Evolutionary conservation across 2,113 vertebrate genomes (phyloP).

Genomic region (Eolophus roseicapilla): DNA sequence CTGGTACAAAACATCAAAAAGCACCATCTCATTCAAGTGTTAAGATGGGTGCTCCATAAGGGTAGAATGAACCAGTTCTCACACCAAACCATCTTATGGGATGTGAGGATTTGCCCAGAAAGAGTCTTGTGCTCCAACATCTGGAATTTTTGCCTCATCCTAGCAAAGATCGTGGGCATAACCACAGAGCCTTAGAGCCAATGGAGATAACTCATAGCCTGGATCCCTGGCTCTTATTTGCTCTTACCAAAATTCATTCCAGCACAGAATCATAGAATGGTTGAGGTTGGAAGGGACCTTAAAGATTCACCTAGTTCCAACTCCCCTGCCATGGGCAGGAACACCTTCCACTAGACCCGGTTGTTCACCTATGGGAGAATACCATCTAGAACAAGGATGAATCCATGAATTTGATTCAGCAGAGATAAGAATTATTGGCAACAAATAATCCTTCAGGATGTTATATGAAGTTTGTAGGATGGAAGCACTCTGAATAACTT

Average conservation of each 20-base stretch:
- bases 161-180: neutral
- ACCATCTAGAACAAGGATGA: neutral
- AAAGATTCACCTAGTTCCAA: neutral
- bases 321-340: neutral
- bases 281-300: neutral
- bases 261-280: neutral
- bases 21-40: neutral
- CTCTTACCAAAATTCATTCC: neutral
- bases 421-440: neutral
- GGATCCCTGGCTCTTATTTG: neutral
- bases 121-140: neutral
- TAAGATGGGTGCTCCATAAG: fast-evolving
- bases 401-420: neutral
- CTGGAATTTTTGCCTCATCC: neutral
- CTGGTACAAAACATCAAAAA: neutral
- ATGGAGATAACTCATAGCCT: neutral
- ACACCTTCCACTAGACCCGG: neutral
- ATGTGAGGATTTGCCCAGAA: neutral
- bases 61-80: neutral
- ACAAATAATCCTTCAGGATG: neutral
- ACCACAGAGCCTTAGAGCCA: neutral
- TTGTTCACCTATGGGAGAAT: neutral
- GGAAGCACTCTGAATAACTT: neutral
- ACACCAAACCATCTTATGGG: fast-evolving
- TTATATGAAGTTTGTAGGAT: neutral